These are phyloP conservation scores for Cydia pomonella DNA, from an alignment of 1,140 invertebrate genomes.

Conservation along the genomic window DNA sequence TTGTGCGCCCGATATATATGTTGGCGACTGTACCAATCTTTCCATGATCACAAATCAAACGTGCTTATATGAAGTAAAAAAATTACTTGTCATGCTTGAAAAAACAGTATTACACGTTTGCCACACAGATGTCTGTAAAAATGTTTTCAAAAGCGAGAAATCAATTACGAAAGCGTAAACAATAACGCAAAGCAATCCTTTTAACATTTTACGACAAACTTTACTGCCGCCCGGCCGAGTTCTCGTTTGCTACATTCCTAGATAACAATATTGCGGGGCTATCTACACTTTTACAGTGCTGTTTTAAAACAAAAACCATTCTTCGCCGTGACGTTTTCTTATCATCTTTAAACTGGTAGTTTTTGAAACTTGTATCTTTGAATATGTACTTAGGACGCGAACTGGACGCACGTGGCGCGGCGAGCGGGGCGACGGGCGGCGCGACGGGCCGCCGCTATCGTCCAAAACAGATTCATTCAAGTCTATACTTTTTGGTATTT, in stretches of 20 bases:
- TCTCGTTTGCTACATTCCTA: constrained; percentile 9
- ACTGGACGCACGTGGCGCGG: too few species aligned
- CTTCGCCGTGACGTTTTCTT: not conserved
- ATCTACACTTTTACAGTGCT: not conserved
- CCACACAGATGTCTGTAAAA: constrained; percentile 6
- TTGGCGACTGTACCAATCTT: too few species aligned
- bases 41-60: too few species aligned
- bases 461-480: too few species aligned
- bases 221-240: constrained; percentile 12
- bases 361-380: too few species aligned
- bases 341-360: not conserved
- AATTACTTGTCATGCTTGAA: too few species aligned
- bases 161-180: not conserved
- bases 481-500: too few species aligned
- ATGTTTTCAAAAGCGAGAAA: constrained; percentile 8
- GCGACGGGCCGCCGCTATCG: too few species aligned
- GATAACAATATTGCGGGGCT: constrained; percentile 14
- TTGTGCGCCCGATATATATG: too few species aligned
- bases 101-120: too few species aligned
- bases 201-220: constrained; percentile 25
- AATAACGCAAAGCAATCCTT: constrained; percentile 7
- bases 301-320: not conserved
- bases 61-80: too few species aligned
- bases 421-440: too few species aligned
- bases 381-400: not conserved